These are phyloP conservation scores for Candoia aspera DNA, from an alignment of 2,113 vertebrate genomes.

Conservation along the genomic window DNA sequence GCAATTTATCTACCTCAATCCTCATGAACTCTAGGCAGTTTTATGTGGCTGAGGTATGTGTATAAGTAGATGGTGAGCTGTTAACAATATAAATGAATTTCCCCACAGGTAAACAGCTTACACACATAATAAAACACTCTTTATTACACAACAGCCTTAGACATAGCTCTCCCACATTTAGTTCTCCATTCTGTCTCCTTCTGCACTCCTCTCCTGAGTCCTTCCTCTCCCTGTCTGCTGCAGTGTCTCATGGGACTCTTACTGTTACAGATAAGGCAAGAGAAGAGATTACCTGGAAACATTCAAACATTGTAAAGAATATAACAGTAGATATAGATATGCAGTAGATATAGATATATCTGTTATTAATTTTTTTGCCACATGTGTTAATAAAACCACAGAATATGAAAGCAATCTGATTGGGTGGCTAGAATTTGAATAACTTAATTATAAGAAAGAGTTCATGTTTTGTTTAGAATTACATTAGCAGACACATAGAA, in stretches of 20 bases:
- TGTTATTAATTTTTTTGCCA: neutral
- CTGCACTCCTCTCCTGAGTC: neutral
- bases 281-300: neutral
- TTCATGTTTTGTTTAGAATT: neutral
- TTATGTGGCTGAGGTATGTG: neutral
- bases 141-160: neutral
- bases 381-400: neutral
- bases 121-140: neutral
- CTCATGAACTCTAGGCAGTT: neutral
- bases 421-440: neutral
- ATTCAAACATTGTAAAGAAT: neutral
- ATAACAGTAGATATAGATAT: neutral
- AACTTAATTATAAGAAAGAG: neutral
- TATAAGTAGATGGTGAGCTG: neutral
- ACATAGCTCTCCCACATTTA: neutral
- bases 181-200: neutral
- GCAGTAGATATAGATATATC: neutral
- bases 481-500: neutral
- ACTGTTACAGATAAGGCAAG: neutral
- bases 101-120: neutral
- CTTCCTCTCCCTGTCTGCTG: neutral
- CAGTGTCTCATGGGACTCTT: too few species aligned
- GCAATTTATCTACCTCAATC: neutral
- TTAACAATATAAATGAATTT: neutral
- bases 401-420: neutral